These are phyloP conservation scores for Cichlasoma orientale DNA, from an alignment of 2,797 vertebrate species.

Conservation along the genomic window DNA sequence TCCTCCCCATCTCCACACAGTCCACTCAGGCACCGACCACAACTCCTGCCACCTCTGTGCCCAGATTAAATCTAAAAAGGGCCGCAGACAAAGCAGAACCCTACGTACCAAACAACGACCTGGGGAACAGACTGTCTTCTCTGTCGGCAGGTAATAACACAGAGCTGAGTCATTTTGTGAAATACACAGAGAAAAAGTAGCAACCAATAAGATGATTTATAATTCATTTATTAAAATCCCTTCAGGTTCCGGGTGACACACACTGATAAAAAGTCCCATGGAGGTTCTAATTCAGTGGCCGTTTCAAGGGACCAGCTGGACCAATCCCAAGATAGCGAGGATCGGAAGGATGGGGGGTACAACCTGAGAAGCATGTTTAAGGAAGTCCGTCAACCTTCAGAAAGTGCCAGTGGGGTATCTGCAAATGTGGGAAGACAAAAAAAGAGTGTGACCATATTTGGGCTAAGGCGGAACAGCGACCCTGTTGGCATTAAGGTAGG, in stretches of 20 bases:
- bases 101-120: conserved; percentile 83
- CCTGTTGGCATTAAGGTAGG: conserved; percentile 55
- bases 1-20: conserved; percentile 91
- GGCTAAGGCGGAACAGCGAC: conserved; percentile 68
- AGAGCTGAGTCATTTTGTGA: not conserved
- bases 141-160: conserved; percentile 89
- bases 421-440: conserved; percentile 67
- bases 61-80: conserved; percentile 84
- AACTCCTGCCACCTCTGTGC: conserved; percentile 92
- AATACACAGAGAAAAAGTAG: not conserved
- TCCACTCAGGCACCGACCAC: conserved; percentile 87
- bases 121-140: conserved; percentile 92
- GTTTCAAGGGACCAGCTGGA: conserved; percentile 67
- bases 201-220: not conserved
- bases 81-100: conserved; percentile 85
- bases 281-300: conserved; percentile 56
- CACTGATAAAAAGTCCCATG: conserved; percentile 87
- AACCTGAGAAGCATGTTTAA: conserved; percentile 82
- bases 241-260: conserved; percentile 92
- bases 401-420: conserved; percentile 67
- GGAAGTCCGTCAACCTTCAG: conserved; percentile 66
- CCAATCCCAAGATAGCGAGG: conserved; percentile 70
- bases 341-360: conserved; percentile 60
- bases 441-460: conserved; percentile 69
- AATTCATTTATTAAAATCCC: not conserved